Conservation (phyloP, 2,888 invertebrate genomes). For the Trichogramma dendrolimi region DNA sequence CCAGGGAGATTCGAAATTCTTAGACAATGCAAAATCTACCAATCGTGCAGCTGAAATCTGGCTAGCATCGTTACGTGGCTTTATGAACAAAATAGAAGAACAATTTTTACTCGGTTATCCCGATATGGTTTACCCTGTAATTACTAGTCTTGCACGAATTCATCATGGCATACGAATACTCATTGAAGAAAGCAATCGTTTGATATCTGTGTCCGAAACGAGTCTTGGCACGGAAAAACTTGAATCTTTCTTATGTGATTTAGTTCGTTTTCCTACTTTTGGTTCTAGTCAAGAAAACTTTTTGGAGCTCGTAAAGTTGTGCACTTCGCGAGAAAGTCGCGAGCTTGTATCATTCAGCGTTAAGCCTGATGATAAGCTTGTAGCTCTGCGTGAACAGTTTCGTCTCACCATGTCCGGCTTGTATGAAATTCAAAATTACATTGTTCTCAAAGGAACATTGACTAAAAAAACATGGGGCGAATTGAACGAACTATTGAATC, state of each 20-base stretch:
- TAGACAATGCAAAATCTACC: conserved; percentile 43
- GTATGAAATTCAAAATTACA: conserved; percentile 65
- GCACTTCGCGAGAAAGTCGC: conserved; percentile 50
- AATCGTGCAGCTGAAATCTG: conserved; percentile 55
- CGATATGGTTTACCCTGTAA: conserved; percentile 72
- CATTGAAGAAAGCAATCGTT: conserved; percentile 56
- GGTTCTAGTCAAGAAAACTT: conserved; percentile 44
- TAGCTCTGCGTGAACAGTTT: conserved; percentile 53
- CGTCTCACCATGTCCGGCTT: conserved; percentile 68
- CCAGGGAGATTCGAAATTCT: conserved; percentile 42
- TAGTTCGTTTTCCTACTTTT: conserved; percentile 57
- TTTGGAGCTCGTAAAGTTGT: conserved; percentile 53
- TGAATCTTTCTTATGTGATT: conserved; percentile 49
- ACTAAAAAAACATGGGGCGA: conserved; percentile 52
- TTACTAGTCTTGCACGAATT: conserved; percentile 66
- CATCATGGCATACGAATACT: conserved; percentile 61
- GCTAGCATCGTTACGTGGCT: conserved; percentile 57
- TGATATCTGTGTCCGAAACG: conserved; percentile 46
- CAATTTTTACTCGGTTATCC: conserved; percentile 67
- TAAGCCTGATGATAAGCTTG: conserved; percentile 32
- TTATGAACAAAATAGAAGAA: conserved; percentile 57
- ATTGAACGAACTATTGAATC: conserved; percentile 58
- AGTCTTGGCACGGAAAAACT: conserved; percentile 31
- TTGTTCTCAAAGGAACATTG: conserved; percentile 56
- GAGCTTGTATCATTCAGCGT: conserved; percentile 49